These are phyloP conservation scores for Gnathonemus echidnorhynchus DNA, from an alignment of 2,113 vertebrate species.

Conservation along the genomic window DNA sequence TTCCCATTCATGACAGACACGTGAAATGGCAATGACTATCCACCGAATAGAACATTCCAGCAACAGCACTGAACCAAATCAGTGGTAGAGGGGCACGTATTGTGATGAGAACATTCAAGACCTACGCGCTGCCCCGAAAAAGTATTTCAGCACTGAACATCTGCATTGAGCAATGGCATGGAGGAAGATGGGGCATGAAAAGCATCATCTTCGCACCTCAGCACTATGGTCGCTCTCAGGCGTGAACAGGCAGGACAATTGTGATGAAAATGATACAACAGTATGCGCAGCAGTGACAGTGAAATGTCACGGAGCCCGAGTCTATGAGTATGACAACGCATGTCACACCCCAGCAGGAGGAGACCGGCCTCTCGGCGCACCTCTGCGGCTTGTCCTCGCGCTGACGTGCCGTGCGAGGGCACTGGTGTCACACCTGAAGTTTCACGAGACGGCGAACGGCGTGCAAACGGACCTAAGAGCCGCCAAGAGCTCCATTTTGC, in stretches of 20 bases:
- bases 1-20: background rate
- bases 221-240: background rate
- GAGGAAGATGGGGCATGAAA: background rate
- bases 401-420: background rate
- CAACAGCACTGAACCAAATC: background rate
- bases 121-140: background rate
- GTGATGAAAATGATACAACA: background rate
- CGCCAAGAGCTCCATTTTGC: background rate
- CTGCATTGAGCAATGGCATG: background rate
- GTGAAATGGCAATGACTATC: background rate
- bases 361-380: background rate
- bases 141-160: background rate
- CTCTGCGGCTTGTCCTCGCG: background rate
- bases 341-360: slow-evolving; percentile 10
- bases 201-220: background rate
- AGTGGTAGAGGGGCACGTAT: background rate
- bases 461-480: background rate
- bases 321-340: slow-evolving; percentile 21
- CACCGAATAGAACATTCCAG: background rate
- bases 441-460: too few relatives aligned
- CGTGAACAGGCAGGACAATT: background rate
- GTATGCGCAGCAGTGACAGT: background rate
- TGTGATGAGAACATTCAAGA: background rate
- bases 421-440: background rate
- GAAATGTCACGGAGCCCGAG: slow-evolving; percentile 1